These are phyloP conservation scores for Orchestia grillus DNA, from an alignment of 1,140 invertebrate genomes.

Conservation along the genomic window DNA sequence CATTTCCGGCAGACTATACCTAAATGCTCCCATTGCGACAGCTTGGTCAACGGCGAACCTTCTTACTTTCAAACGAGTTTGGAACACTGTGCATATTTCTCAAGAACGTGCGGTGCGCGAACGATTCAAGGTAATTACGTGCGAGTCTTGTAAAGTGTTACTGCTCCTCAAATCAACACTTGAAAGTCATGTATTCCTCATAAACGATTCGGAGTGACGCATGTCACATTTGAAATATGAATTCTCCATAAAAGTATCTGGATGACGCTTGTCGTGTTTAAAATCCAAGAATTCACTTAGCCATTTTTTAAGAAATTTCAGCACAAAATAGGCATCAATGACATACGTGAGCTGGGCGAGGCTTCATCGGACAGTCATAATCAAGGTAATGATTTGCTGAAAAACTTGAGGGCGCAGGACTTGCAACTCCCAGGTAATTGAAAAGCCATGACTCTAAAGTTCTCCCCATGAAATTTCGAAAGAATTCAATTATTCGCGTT, in stretches of 20 bases:
- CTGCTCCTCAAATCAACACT: neutral
- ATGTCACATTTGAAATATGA: neutral
- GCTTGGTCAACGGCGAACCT: neutral
- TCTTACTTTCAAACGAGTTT: slow-evolving; percentile 29
- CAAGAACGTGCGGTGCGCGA: neutral
- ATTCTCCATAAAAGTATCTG: neutral
- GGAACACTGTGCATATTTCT: neutral
- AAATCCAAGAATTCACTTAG: neutral
- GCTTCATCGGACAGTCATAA: neutral
- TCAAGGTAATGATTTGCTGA: slow-evolving; percentile 20
- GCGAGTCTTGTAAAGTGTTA: neutral
- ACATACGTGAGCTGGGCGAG: neutral
- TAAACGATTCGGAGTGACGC: neutral
- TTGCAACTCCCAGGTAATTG: neutral
- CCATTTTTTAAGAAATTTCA: neutral
- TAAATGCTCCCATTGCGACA: slow-evolving; percentile 1
- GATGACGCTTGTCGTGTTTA: neutral
- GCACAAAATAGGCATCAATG: neutral
- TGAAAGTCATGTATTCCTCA: neutral
- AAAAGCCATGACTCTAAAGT: neutral
- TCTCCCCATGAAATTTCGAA: neutral
- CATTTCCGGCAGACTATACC: slow-evolving; percentile 50
- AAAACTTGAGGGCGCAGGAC: neutral
- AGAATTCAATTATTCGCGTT: neutral
- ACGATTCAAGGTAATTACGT: neutral